These are phyloP conservation scores for Paracentrotus lividus DNA, from an alignment of 53 echinoderm and acorn worm species.

Conservation along the genomic window DNA sequence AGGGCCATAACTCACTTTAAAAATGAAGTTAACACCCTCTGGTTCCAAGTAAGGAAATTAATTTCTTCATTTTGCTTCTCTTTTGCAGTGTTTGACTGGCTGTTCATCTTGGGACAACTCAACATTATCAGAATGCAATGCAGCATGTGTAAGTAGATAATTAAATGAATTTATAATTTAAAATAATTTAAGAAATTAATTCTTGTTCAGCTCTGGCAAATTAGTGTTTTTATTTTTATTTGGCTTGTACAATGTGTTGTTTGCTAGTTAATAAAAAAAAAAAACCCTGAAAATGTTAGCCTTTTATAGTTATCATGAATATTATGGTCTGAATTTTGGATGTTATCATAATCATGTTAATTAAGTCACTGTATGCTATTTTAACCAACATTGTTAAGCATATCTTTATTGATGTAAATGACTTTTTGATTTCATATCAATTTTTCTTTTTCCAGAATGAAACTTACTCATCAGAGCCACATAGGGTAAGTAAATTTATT, in stretches of 20 bases:
- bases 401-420: no score
- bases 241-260: no score
- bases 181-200: no score
- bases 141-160: constrained; percentile 87
- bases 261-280: no score
- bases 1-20: neutral
- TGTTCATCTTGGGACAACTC: constrained; percentile 87
- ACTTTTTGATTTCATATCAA: neutral
- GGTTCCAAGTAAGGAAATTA: neutral
- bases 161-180: no score
- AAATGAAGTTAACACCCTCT: neutral
- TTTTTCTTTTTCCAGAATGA: constrained; percentile 48
- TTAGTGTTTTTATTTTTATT: neutral
- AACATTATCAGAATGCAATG: constrained; percentile 74
- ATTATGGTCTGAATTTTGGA: neutral
- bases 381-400: no score
- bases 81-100: constrained; percentile 80
- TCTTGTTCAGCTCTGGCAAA: no score
- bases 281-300: no score
- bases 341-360: neutral
- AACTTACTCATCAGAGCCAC: constrained; percentile 54
- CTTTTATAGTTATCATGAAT: no score
- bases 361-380: neutral
- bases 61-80: neutral
- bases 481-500: constrained; percentile 40